Conservation (phyloP, 2,797 vertebrate genomes). For the Pangasius djambal region DNA sequence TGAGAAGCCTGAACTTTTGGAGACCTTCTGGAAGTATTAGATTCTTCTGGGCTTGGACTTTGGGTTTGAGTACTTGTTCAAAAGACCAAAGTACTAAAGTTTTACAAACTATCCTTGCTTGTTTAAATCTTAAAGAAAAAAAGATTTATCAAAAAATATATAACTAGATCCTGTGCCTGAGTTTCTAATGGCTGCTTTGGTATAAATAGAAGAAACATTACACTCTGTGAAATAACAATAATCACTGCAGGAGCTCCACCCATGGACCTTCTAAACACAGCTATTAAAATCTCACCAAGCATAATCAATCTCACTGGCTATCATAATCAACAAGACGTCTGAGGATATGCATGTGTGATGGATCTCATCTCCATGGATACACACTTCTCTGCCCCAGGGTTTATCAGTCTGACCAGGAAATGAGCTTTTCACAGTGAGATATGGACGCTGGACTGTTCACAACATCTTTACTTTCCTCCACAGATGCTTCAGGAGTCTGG, state of each 20-base stretch:
- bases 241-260: not conserved
- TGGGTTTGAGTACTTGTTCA: not conserved
- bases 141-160: not conserved
- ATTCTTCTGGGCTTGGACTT: not conserved
- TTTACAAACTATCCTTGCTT: not conserved
- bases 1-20: not conserved
- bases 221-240: not conserved
- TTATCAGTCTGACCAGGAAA: not conserved
- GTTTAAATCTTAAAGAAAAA: too few relatives aligned
- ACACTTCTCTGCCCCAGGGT: not conserved
- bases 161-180: not conserved
- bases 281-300: not conserved
- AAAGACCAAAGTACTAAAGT: not conserved
- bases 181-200: not conserved
- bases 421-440: not conserved
- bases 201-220: not conserved
- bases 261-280: not conserved
- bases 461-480: not conserved
- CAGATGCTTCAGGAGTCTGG: not conserved
- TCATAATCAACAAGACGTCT: not conserved
- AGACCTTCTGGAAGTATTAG: not conserved
- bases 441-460: not conserved
- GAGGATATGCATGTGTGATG: not conserved
- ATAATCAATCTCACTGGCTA: not conserved
- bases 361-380: not conserved